These are phyloP conservation scores for Phylloscopus trochilus DNA, from an alignment of 2,113 vertebrate genomes.

Conservation along the genomic window DNA sequence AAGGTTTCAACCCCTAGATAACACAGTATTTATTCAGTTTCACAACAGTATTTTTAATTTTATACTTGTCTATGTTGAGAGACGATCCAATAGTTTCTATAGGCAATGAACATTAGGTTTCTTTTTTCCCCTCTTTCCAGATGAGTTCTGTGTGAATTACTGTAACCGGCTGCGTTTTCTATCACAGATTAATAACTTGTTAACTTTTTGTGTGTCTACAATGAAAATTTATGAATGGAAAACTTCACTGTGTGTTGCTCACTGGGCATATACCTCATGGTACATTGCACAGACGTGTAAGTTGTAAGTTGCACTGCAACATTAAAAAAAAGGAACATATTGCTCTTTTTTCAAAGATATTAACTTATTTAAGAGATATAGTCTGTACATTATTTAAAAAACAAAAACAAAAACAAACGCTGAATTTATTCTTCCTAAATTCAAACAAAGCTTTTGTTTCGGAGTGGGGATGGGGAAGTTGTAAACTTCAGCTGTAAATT, in stretches of 20 bases:
- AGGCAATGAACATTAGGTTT: slow-evolving; percentile 55
- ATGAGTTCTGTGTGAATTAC: slow-evolving; percentile 62
- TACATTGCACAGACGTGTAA: slow-evolving; percentile 91
- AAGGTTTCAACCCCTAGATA: slow-evolving; percentile 72
- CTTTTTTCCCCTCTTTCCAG: slow-evolving; percentile 49
- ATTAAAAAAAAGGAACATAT: slow-evolving; percentile 91
- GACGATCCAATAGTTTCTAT: slow-evolving; percentile 63
- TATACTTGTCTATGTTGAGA: slow-evolving; percentile 61
- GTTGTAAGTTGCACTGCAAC: slow-evolving; percentile 94
- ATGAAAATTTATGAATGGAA: slow-evolving; percentile 83
- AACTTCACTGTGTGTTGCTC: slow-evolving; percentile 89
- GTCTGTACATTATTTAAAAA: slow-evolving; percentile 84
- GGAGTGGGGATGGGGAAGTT: slow-evolving; percentile 42
- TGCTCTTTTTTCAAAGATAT: slow-evolving; percentile 90
- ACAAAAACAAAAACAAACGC: slow-evolving; percentile 70
- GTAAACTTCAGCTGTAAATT: slow-evolving; percentile 86
- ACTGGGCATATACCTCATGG: slow-evolving; percentile 88
- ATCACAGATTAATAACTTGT: slow-evolving; percentile 69
- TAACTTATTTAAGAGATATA: slow-evolving; percentile 83
- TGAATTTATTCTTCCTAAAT: slow-evolving; percentile 90
- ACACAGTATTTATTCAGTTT: slow-evolving; percentile 62
- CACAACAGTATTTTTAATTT: slow-evolving; percentile 68
- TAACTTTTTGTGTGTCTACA: slow-evolving; percentile 79
- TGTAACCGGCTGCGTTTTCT: slow-evolving; percentile 64
- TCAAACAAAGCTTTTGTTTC: slow-evolving; percentile 85